These are phyloP conservation scores for Mandrillus leucophaeus DNA, from an alignment of 2,113 vertebrate genomes.

Conservation along the genomic window DNA sequence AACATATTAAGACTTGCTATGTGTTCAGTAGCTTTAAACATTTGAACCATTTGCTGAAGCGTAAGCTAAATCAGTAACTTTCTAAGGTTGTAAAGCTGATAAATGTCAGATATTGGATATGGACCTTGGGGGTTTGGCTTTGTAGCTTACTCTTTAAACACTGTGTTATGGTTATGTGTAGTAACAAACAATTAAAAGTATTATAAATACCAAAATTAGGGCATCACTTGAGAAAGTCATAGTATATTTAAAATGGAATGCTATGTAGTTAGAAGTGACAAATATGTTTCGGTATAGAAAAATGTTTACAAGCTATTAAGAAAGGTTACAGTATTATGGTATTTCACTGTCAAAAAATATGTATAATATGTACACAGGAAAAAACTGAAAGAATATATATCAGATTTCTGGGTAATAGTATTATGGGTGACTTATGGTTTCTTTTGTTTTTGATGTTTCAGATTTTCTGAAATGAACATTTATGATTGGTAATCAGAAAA, in stretches of 20 bases:
- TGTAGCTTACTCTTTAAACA: constrained; percentile 10
- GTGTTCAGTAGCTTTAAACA: not conserved
- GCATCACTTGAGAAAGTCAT: not conserved
- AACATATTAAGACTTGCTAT: not conserved
- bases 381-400: not conserved
- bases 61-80: not conserved
- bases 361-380: not conserved
- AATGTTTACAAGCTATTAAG: not conserved
- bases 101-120: not conserved
- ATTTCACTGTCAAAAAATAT: not conserved
- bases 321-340: not conserved
- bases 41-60: constrained; percentile 8
- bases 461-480: not conserved
- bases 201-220: constrained; percentile 27
- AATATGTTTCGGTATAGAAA: not conserved
- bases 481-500: constrained; percentile 25
- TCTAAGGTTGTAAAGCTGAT: not conserved
- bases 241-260: not conserved
- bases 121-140: constrained; percentile 18
- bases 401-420: not conserved
- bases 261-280: not conserved
- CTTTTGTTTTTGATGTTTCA: constrained; percentile 34
- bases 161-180: not conserved
- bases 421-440: not conserved
- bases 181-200: constrained; percentile 42